phyloP scores from a whole-genome alignment of 1,140 invertebrate genomes.

The Leptestheria dahalacensis region DNA sequence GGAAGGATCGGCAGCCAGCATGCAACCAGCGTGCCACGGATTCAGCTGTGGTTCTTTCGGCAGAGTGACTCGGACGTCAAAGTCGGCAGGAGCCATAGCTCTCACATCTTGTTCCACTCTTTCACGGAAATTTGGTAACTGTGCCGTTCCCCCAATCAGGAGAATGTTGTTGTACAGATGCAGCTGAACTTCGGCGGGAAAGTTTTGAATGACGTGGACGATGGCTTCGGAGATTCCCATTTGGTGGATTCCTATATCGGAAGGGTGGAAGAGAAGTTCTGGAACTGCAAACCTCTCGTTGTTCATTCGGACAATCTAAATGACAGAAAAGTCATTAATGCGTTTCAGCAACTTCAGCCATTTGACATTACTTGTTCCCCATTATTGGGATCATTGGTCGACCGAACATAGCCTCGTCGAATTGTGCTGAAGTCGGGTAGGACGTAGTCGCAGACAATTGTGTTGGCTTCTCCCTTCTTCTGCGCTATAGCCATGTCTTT shows the following conservation, averaged over 20 bases:
- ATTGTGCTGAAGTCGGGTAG: slow-evolving; percentile 86
- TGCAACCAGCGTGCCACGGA: slow-evolving; percentile 72
- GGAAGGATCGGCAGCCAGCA: slow-evolving; percentile 52
- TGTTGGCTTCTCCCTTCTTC: slow-evolving; percentile 41
- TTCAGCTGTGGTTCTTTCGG: slow-evolving; percentile 58
- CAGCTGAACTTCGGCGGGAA: slow-evolving; percentile 61
- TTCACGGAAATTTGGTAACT: slow-evolving; percentile 69
- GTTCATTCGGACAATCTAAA: slow-evolving; percentile 67
- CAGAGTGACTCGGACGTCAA: slow-evolving; percentile 51
- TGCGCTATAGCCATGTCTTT: slow-evolving; percentile 64
- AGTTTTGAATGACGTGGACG: slow-evolving; percentile 50
- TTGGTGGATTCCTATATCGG: slow-evolving; percentile 83
- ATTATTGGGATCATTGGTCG: slow-evolving; percentile 40
- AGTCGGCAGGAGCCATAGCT: slow-evolving; percentile 55
- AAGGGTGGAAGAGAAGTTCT: slow-evolving; percentile 87
- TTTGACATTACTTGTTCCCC: slow-evolving; percentile 35
- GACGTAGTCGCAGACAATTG: slow-evolving; percentile 76
- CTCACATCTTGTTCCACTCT: slow-evolving; percentile 63
- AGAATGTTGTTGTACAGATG: slow-evolving; percentile 77
- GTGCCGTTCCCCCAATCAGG: slow-evolving; percentile 68
- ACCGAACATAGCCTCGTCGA: slow-evolving; percentile 56
- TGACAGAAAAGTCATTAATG: slow-evolving; percentile 26
- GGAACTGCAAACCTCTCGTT: slow-evolving; percentile 88
- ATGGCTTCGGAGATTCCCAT: slow-evolving; percentile 90
- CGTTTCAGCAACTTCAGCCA: not conserved